Conservation (phyloP, 1,140 invertebrate genomes). For the Eciton burchellii region DNA sequence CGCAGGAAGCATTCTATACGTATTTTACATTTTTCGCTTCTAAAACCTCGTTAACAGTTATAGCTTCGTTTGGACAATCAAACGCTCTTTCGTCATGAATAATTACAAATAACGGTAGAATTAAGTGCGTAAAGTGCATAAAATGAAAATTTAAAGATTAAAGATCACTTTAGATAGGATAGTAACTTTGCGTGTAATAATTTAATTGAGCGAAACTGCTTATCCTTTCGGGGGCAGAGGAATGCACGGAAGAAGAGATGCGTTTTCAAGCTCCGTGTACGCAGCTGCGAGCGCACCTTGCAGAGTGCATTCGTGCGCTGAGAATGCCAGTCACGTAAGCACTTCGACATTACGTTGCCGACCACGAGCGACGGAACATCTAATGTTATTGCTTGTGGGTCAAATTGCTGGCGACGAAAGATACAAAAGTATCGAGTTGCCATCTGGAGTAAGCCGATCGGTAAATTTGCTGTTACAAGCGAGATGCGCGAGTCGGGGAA, state of each 20-base stretch:
- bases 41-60: slow-evolving; percentile 1
- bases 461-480: neutral
- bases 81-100: neutral
- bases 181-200: slow-evolving; percentile 5
- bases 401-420: neutral
- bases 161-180: neutral
- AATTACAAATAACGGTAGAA: neutral
- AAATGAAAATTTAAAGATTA: too few species aligned
- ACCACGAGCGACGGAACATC: neutral
- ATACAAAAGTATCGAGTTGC: slow-evolving; percentile 3
- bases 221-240: neutral
- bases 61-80: neutral
- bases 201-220: too few species aligned
- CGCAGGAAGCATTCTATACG: neutral
- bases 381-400: neutral
- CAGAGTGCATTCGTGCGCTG: neutral
- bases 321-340: slow-evolving; percentile 15
- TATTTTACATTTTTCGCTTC: neutral
- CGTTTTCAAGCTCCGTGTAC: neutral
- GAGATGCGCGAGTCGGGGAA: neutral
- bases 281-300: neutral
- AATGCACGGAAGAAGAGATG: neutral
- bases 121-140: too few species aligned
- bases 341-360: neutral
- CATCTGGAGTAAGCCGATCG: neutral